Conservation (phyloP, 2,888 invertebrate genomes). For the Drosophila pullipes region DNA sequence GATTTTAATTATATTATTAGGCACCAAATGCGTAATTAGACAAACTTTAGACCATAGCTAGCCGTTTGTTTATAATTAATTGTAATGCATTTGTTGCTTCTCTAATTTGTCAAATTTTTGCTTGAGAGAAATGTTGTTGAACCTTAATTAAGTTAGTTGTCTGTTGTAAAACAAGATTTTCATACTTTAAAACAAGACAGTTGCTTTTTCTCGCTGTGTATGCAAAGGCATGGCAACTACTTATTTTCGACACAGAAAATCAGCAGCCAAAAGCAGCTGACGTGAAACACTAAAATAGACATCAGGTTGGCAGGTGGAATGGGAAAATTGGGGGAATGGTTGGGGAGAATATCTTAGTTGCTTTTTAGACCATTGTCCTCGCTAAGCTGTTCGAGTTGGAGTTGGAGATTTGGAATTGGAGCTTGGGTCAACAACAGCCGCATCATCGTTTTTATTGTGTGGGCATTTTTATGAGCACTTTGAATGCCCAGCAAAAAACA, state of each 20-base stretch:
- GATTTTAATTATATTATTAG: neutral
- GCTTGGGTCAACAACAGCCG: constrained; percentile 63
- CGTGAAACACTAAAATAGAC: constrained; percentile 65
- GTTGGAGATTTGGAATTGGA: constrained; percentile 6
- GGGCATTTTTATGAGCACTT: constrained; percentile 81
- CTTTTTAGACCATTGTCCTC: constrained; percentile 40
- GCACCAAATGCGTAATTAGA: neutral
- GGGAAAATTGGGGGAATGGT: constrained; percentile 25
- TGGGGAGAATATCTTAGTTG: constrained; percentile 36
- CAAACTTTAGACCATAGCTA: neutral
- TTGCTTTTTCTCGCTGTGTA: neutral
- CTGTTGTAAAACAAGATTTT: neutral
- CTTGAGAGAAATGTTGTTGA: neutral
- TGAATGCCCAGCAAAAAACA: constrained; percentile 76
- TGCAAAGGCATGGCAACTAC: constrained; percentile 45
- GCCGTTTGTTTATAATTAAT: neutral
- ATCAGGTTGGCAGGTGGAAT: constrained; percentile 66
- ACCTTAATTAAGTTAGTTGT: neutral
- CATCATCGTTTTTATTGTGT: constrained; percentile 79
- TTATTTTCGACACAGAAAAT: constrained; percentile 36
- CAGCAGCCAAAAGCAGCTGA: constrained; percentile 24
- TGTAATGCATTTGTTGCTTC: too few relatives aligned
- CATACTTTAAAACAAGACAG: neutral
- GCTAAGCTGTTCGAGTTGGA: constrained; percentile 31
- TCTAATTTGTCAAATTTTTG: neutral